A percentile compares a stretch with the other conserved stretches of the same genome.
Conservation (phyloP, 1,140 invertebrate genomes). For the Heliconius congener region DNA sequence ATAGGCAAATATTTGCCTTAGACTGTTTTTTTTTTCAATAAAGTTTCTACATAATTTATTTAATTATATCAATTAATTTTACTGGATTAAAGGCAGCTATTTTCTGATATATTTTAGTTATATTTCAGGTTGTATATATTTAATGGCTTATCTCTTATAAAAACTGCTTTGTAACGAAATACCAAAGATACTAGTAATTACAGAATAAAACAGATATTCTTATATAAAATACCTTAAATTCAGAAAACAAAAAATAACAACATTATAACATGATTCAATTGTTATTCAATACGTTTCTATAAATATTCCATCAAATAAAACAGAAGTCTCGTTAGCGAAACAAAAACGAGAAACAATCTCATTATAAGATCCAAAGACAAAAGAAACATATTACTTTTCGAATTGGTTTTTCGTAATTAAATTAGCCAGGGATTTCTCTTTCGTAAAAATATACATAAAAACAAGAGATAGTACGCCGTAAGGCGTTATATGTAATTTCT, state of each 20-base stretch:
- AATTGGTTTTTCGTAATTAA: conserved; percentile 15
- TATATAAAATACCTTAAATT: neutral
- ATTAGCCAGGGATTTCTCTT: neutral
- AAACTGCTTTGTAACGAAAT: too few relatives aligned
- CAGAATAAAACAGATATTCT: too few relatives aligned
- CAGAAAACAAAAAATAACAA: neutral
- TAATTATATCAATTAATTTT: too few relatives aligned
- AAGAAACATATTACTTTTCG: conserved; percentile 12
- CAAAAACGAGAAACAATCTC: conserved; percentile 8
- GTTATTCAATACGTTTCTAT: neutral
- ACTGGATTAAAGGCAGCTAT: too few relatives aligned
- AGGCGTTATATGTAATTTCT: neutral
- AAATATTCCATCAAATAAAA: conserved; percentile 4
- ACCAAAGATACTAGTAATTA: too few relatives aligned
- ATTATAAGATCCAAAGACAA: conserved; percentile 8
- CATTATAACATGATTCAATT: neutral
- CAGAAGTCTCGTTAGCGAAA: conserved; percentile 7
- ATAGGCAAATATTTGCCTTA: too few relatives aligned
- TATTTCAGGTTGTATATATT: too few relatives aligned
- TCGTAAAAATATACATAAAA: neutral
- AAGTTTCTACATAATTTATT: too few relatives aligned
- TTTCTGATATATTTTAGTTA: too few relatives aligned
- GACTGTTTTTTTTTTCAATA: too few relatives aligned
- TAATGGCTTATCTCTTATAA: too few relatives aligned
- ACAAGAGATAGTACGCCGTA: neutral